Percentiles rank a stretch among this genome's conserved stretches.
These are phyloP conservation scores for Poecile atricapillus DNA, from an alignment of 2,113 vertebrate genomes.

Conservation along the genomic window DNA sequence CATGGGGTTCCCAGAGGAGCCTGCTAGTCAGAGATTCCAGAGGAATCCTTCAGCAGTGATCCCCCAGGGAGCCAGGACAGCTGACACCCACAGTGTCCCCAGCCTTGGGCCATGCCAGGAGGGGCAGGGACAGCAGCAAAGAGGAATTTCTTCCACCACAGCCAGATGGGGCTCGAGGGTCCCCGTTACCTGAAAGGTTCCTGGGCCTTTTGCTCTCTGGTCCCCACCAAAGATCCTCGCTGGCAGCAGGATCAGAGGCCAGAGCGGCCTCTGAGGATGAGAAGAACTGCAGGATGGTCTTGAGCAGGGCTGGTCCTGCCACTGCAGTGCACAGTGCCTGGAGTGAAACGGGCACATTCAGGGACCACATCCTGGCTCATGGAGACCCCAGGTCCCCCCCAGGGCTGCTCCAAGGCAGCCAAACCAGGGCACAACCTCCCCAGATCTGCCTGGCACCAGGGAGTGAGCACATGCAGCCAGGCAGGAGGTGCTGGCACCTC, in stretches of 20 bases:
- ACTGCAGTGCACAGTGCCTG: constrained; percentile 87
- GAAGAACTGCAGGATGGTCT: constrained; percentile 90
- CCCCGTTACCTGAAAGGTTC: not conserved
- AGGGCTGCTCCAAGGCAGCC: not conserved
- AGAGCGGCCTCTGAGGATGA: constrained; percentile 71
- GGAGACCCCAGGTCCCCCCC: not conserved
- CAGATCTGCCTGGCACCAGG: not conserved
- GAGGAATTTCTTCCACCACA: not conserved
- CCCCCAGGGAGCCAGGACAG: too few species aligned
- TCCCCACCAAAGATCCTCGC: not conserved
- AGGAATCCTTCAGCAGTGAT: not conserved
- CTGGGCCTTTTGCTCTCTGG: not conserved
- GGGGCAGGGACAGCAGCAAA: not conserved
- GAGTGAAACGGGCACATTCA: not conserved
- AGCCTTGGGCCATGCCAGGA: accelerated
- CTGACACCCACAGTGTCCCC: not conserved
- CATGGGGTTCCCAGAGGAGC: not conserved
- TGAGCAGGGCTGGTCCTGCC: constrained; percentile 86
- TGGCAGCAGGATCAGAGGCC: not conserved
- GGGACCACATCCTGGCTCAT: accelerated
- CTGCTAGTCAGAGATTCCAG: accelerated
- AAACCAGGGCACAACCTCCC: not conserved
- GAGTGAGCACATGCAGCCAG: accelerated
- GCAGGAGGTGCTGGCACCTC: not conserved
- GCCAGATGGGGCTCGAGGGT: not conserved